These are phyloP conservation scores for Rhinatrema bivittatum DNA, from an alignment of 2,797 vertebrate species.

Conservation along the genomic window DNA sequence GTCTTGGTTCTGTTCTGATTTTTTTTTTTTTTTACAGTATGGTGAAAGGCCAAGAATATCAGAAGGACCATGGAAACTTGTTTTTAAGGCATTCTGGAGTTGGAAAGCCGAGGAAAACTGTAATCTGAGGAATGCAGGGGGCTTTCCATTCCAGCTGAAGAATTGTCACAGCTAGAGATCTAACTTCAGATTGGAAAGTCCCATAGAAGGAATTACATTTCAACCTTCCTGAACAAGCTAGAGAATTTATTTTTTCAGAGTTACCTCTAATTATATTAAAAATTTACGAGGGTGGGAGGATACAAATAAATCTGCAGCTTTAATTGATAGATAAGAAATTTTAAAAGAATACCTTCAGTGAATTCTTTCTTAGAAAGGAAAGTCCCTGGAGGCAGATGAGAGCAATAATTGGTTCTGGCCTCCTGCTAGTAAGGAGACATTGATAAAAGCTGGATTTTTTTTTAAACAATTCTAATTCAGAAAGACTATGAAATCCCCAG, in stretches of 20 bases:
- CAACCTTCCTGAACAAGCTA: slow-evolving; percentile 22
- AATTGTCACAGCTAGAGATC: slow-evolving; percentile 34
- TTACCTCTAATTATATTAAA: slow-evolving; percentile 38
- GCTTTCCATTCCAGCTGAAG: slow-evolving; percentile 46
- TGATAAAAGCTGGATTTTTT: slow-evolving; percentile 29
- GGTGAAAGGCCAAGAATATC: slow-evolving; percentile 1
- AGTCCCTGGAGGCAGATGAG: slow-evolving; percentile 44
- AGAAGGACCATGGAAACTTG: slow-evolving; percentile 15
- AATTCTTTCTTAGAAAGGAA: slow-evolving; percentile 34
- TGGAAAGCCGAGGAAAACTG: too few relatives aligned
- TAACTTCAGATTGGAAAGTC: slow-evolving; percentile 43
- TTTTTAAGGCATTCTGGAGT: slow-evolving; percentile 23
- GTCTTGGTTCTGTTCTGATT: not conserved
- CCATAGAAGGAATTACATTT: slow-evolving; percentile 41
- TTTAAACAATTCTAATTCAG: slow-evolving; percentile 30
- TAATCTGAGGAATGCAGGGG: slow-evolving; percentile 55
- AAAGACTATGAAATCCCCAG: slow-evolving; percentile 38
- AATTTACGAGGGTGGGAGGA: not conserved
- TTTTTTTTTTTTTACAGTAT: too few relatives aligned
- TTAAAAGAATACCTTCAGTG: slow-evolving; percentile 27
- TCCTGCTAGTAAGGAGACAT: slow-evolving; percentile 37
- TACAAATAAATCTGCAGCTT: not conserved
- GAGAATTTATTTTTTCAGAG: slow-evolving; percentile 36
- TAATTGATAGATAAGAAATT: slow-evolving; percentile 29
- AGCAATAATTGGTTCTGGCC: slow-evolving; percentile 50